These are phyloP conservation scores for Copidosoma aretas DNA, from an alignment of 2,888 invertebrate genomes.

Conservation along the genomic window DNA sequence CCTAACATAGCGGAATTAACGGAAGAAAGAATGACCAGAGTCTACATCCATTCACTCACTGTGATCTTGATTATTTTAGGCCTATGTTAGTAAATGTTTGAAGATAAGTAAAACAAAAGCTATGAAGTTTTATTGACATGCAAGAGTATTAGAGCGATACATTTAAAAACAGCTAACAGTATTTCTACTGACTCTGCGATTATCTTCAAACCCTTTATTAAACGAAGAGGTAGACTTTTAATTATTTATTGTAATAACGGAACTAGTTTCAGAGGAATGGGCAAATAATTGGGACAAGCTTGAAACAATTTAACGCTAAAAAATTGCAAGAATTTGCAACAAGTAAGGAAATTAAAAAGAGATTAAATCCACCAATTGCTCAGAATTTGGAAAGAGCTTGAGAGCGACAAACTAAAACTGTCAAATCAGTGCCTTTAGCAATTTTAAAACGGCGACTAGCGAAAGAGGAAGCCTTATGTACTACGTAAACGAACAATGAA, in stretches of 20 bases:
- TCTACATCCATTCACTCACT: conserved; percentile 31
- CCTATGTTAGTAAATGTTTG: too few species aligned
- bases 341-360: neutral
- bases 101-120: too few species aligned
- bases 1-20: conserved; percentile 33
- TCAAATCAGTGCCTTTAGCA: conserved; percentile 15
- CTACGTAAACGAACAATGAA: conserved; percentile 31
- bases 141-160: conserved; percentile 33
- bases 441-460: conserved; percentile 7
- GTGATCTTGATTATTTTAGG: conserved; percentile 41
- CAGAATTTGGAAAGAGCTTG: too few species aligned
- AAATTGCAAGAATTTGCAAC: neutral
- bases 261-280: conserved; percentile 19
- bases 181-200: conserved; percentile 30
- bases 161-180: conserved; percentile 25
- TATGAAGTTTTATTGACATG: too few species aligned
- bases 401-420: conserved; percentile 17
- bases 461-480: conserved; percentile 24
- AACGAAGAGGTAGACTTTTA: conserved; percentile 32
- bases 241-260: conserved; percentile 22
- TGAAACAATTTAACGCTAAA: neutral
- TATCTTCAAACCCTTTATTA: conserved; percentile 30
- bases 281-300: neutral
- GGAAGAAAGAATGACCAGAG: conserved; percentile 12
- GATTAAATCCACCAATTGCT: conserved; percentile 25